Evolutionary conservation across 2,888 invertebrate genomes (phyloP), one percentile per base, ranked within the genome.

Genomic region (Netelia virgata): DNA sequence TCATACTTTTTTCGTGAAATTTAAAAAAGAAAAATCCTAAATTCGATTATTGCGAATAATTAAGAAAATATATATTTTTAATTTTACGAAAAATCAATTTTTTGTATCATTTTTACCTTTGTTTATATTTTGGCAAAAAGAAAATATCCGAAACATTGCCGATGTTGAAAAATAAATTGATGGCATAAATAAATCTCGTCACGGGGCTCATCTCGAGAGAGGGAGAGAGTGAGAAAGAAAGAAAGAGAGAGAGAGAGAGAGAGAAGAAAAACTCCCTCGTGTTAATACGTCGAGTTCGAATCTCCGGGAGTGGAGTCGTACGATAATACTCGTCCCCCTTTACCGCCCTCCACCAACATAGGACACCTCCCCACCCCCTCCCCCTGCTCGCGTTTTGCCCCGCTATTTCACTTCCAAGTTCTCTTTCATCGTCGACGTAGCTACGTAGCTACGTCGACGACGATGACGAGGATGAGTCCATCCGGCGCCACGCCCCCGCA

Each of bases 401-500:
- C 3, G 63, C 16, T 66, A 53, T 74, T 50, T 68, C 73, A 41
- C 68, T 59, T 50, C 68, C 68, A 66, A 78, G 57, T 74, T 78
- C 74, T 79, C 79, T 64, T 57, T 75, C 83, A 74, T 64, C 79
- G 68, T 57, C 70, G 72, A 18, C 64, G 69, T 55, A 36, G 36
- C 23, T 23, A 23, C 23, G 23, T 23, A 78, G 59, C 74, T 47
- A 80, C 66, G 75, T 64, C 76, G 72, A 53, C 66, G 75, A 64
- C 76, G 72, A 53, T 75, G 57, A 16, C 55, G 63, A 64, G 70
- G 43, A 83, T 57, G 79, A 79, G 79, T 74, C 63, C 70, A 72
- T 75, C 70, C 75, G 79, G 83, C 83, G 83, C 83, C 83, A 83
- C 83, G 83, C 83, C 83, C 79, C 78, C 83, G 64, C 76, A 57